Base-by-base conservation (phyloP, 2,888 invertebrate species). In the Agrochola litura region DNA sequence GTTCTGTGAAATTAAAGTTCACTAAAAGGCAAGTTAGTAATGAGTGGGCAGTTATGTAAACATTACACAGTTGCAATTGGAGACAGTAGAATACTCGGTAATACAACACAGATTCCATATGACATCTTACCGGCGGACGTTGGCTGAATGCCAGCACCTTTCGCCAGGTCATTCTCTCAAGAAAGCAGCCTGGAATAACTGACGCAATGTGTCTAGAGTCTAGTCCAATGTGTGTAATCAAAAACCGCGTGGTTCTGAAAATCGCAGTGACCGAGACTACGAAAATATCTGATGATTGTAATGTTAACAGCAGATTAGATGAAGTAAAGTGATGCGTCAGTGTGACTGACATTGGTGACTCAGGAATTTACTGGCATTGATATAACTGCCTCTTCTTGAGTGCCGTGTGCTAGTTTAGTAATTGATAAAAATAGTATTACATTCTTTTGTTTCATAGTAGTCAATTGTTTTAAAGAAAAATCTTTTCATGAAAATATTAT, bases 161-260 rank as follows among this genome's bases (percentile, higher is more conserved):
- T 93, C 92, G 92, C 92, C 94, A 92, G 93, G 92, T 94, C 94
- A 92, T 93, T 91, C 93, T 92, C 92, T 82, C 90, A 91, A 89
- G 92, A 92, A 92, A 93, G 88, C 86, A 85, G 89, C 84, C 89
- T 91, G 92, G 91, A 93, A 90, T 91, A 89, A 82, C 85, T 89
- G 91, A 92, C 90, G 89, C 89, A 89, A 91, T 79, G 46, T 76
- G 84, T 84, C 82, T 86, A 82, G 82, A 76, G 85, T 85, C 82
- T 86, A 85, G 84, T 79, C 73, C 73, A 81, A 73, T 58, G 83
- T 81, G 78, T 85, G 83, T 83, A 79, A 84, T 84, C 80, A 84
- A 87, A 82, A 86, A 83, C 87, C 85, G 79, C 87, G 86, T 89
- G 88, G 86, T 76, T 77, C 37, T 60, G 60, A 69, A 67, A 69